Evolutionary conservation across 2,888 invertebrate genomes (phyloP).

Genomic region (Apocheima hispidaria): DNA sequence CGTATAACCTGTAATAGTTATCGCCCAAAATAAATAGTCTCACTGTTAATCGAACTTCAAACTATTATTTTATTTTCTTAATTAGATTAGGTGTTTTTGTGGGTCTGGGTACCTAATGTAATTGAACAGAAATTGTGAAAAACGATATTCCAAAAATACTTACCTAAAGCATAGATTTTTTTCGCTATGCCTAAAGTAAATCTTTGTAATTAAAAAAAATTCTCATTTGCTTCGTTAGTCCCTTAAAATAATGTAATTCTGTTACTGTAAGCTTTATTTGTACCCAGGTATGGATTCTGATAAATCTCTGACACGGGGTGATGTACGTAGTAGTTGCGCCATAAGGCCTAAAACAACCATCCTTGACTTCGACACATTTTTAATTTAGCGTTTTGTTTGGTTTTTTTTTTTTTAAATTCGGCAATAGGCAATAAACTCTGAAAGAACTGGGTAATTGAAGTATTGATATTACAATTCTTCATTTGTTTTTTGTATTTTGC

Average conservation of each 20-base stretch:
- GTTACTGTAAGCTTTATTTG: not conserved
- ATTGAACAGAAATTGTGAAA: not conserved
- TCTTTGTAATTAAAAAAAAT: not conserved
- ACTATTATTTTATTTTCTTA: constrained; percentile 30
- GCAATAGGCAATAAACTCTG: too few species aligned
- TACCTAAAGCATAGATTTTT: not conserved
- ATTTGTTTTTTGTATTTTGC: too few species aligned
- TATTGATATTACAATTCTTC: too few species aligned
- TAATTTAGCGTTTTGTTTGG: too few species aligned
- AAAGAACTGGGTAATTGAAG: too few species aligned
- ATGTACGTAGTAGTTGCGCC: not conserved
- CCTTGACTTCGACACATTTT: too few species aligned
- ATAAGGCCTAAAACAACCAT: not conserved
- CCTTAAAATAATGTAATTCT: not conserved
- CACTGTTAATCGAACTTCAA: not conserved
- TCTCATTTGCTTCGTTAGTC: not conserved
- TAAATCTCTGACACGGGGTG: too few species aligned
- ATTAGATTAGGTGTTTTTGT: constrained; percentile 20
- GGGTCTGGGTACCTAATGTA: constrained; percentile 7
- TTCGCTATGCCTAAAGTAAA: too few species aligned
- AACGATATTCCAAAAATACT: constrained; percentile 1
- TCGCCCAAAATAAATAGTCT: constrained; percentile 10
- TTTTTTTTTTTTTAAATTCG: too few species aligned
- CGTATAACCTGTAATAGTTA: too few species aligned
- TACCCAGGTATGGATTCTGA: too few species aligned